Percentiles rank a stretch among this genome's conserved stretches.
Evolutionary conservation across 2,113 vertebrate genomes (phyloP).

Genomic region (Gallinago jamesoni): DNA sequence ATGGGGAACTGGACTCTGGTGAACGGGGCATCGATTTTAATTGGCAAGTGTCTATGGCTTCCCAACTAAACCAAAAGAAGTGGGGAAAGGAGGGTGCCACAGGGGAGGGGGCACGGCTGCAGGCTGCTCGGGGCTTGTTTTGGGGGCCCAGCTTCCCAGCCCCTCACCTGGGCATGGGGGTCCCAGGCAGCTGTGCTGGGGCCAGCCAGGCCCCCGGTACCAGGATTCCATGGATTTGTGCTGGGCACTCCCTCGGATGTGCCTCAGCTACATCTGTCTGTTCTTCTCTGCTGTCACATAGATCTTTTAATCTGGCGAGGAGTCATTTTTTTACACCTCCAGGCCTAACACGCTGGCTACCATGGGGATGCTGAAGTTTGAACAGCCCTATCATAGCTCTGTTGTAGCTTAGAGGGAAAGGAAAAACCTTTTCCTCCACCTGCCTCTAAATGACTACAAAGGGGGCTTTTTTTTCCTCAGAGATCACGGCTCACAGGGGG

Average conservation of each 20-base stretch:
- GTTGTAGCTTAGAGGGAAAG: slow-evolving; percentile 6
- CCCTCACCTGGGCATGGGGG: fast-evolving
- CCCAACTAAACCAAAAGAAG: neutral
- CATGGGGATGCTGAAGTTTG: slow-evolving; percentile 24
- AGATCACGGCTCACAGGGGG: neutral
- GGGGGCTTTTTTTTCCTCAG: neutral
- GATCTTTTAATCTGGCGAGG: neutral
- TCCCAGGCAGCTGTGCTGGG: neutral
- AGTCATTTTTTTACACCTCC: slow-evolving; percentile 28
- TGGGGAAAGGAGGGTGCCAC: neutral
- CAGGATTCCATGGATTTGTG: fast-evolving
- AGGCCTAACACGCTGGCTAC: neutral
- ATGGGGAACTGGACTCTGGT: slow-evolving; percentile 1
- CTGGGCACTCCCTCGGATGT: fast-evolving
- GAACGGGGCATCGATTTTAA: slow-evolving; percentile 35
- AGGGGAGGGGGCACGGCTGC: fast-evolving
- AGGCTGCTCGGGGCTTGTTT: neutral
- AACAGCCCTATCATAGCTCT: slow-evolving; percentile 38
- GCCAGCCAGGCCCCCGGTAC: neutral
- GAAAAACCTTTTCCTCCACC: neutral
- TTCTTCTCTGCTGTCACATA: neutral
- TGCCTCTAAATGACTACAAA: neutral
- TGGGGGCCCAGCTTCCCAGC: neutral
- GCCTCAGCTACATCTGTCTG: neutral
- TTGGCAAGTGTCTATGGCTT: neutral